These are phyloP conservation scores for Trichogramma dendrolimi DNA, from an alignment of 2,888 invertebrate species.

Conservation along the genomic window DNA sequence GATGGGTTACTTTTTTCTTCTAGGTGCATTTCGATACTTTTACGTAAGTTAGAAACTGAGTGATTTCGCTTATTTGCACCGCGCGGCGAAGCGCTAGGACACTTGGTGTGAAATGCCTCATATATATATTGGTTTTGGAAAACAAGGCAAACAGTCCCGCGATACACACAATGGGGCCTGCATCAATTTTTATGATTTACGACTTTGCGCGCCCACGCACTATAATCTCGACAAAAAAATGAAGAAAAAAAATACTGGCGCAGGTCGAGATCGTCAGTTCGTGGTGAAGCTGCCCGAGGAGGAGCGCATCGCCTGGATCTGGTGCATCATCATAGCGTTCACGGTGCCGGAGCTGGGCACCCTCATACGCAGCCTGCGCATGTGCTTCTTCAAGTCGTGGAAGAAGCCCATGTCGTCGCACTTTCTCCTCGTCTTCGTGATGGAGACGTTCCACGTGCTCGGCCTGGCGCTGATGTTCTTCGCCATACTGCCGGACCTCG, in stretches of 20 bases:
- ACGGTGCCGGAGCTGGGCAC: conserved; percentile 85
- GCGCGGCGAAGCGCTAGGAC: too few species aligned
- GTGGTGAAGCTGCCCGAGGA: conserved; percentile 75
- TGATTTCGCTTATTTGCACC: too few species aligned
- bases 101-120: too few species aligned
- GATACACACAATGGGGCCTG: too few species aligned
- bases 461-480: conserved; percentile 85
- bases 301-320: conserved; percentile 88
- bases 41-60: too few species aligned
- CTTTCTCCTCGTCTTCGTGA: conserved; percentile 68
- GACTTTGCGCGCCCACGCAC: background rate
- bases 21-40: too few species aligned
- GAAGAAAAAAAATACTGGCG: conserved; percentile 35
- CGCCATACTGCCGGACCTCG: conserved; percentile 83
- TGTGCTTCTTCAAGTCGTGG: conserved; percentile 87
- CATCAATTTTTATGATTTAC: background rate
- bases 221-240: background rate
- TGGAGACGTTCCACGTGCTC: conserved; percentile 84
- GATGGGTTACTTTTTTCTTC: too few species aligned
- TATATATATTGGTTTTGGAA: too few species aligned
- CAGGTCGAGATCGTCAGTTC: conserved; percentile 84
- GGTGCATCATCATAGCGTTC: conserved; percentile 84
- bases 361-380: conserved; percentile 76
- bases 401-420: conserved; percentile 66
- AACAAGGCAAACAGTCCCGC: too few species aligned